Evolutionary conservation across 37 sponge, comb jelly and placozoan genomes (phyloP), one percentile per base, ranked within the genome.

Genomic region (Bolinopsis microptera): DNA sequence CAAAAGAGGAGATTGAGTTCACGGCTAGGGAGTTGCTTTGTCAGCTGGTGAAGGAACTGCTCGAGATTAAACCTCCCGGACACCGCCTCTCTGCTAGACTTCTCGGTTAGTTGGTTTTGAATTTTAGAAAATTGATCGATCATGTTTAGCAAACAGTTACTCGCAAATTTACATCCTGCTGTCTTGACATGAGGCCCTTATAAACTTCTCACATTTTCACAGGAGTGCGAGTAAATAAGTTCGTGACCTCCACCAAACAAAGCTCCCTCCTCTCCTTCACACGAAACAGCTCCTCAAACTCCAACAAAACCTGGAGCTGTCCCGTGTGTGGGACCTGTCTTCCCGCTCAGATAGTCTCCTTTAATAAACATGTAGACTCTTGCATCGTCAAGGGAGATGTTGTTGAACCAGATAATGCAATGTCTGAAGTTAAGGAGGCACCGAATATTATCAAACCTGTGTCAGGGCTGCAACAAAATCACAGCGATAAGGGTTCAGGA

Each of bases 211-310:
- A n/a, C n/a, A n/a, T n/a, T n/a, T n/a, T n/a, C n/a, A n/a, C n/a
- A 28, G 75, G 75, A 30, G 82, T 80, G 23, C 24, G 82, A 35
- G 36, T 80, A 34, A 24, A 80, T 36, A 80, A 80, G 21, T 80
- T 28, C 23, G 38, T 80, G 82, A 31, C 21, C 2, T 30, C 37
- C 9, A 16, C 36, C 37, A 16, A 33, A 33, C 82, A 80, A 31
- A 32, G 38, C 22, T 36, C 82, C 82, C 82, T 80, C 36, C 82
- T 36, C 37, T 16, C 38, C 3, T 80, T 30, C 82, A 80, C 82
- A 22, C n/a, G n/a, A n/a, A n/a, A n/a, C n/a, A 13, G 61, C 5
- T 33, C 82, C 16, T 34, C 82, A 2, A 8, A 33, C 3, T n/a
- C 74, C 25, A 8, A 9, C 21, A 70, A 70, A 70, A 70, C 74